A percentile compares a stretch with the other conserved stretches of the same genome.
These are phyloP conservation scores for Drusus annulatus DNA, from an alignment of 1,140 invertebrate genomes.

Conservation along the genomic window DNA sequence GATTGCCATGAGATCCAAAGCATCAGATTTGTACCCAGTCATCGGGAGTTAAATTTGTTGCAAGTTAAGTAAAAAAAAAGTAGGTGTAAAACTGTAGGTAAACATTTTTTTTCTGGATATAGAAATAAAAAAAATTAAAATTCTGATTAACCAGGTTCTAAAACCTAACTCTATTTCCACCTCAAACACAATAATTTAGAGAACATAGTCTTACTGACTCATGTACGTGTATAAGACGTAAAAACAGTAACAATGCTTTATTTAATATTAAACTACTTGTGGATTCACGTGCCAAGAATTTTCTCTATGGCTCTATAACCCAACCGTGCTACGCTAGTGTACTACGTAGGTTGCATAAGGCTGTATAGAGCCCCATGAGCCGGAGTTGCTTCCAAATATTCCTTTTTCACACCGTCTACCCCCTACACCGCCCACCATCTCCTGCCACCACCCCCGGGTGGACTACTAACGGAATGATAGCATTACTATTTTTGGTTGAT, in stretches of 20 bases:
- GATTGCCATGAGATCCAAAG: too few relatives aligned
- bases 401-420: conserved; percentile 32
- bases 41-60: too few relatives aligned
- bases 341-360: background rate
- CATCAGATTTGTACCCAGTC: too few relatives aligned
- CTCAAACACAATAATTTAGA: too few relatives aligned
- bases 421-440: background rate
- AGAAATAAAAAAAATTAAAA: too few relatives aligned
- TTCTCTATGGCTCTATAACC: background rate
- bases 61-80: too few relatives aligned
- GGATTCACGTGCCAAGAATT: background rate
- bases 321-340: background rate
- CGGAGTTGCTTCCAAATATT: conserved; percentile 28
- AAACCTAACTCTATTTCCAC: too few relatives aligned
- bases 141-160: too few relatives aligned
- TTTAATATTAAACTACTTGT: background rate
- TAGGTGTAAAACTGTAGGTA: too few relatives aligned
- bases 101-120: too few relatives aligned
- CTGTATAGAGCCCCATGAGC: background rate
- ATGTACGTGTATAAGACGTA: too few relatives aligned
- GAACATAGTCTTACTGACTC: too few relatives aligned
- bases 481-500: background rate
- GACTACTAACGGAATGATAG: background rate
- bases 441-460: background rate
- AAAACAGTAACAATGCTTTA: background rate